These are phyloP conservation scores for Willowsia nigromaculata DNA, from an alignment of 2,888 invertebrate species.

Conservation along the genomic window DNA sequence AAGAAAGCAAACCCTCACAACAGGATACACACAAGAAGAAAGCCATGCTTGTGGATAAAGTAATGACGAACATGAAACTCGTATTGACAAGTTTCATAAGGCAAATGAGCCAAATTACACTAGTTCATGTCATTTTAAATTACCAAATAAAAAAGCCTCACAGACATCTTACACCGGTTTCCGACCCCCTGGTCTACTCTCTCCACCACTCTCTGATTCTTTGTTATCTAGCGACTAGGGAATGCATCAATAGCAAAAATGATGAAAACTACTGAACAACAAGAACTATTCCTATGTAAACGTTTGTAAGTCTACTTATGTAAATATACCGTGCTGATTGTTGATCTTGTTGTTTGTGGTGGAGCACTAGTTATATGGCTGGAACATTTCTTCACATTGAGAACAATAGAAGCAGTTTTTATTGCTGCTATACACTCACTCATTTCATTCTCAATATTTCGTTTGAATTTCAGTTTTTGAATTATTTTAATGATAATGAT, in stretches of 20 bases:
- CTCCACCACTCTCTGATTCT: not conserved
- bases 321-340: not conserved
- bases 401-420: conserved; percentile 43
- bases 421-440: conserved; percentile 18
- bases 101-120: conserved; percentile 74
- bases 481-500: conserved; percentile 28
- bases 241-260: not conserved
- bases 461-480: conserved; percentile 1
- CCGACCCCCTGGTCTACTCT: conserved; percentile 68
- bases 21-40: conserved; percentile 54
- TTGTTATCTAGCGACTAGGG: not conserved
- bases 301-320: not conserved
- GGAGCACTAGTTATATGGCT: not conserved
- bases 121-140: conserved; percentile 74
- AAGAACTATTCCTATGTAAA: not conserved
- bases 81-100: conserved; percentile 71
- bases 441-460: not conserved
- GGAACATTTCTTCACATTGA: conserved; percentile 26
- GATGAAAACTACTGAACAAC: not conserved
- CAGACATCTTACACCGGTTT: conserved; percentile 71
- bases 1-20: conserved; percentile 67
- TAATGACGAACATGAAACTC: conserved; percentile 67
- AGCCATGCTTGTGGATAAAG: conserved; percentile 50
- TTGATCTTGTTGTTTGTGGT: not conserved
- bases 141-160: conserved; percentile 69